phyloP scores from a whole-genome alignment of 1,140 invertebrate genomes.

The Bursaphelenchus mucronatus region DNA sequence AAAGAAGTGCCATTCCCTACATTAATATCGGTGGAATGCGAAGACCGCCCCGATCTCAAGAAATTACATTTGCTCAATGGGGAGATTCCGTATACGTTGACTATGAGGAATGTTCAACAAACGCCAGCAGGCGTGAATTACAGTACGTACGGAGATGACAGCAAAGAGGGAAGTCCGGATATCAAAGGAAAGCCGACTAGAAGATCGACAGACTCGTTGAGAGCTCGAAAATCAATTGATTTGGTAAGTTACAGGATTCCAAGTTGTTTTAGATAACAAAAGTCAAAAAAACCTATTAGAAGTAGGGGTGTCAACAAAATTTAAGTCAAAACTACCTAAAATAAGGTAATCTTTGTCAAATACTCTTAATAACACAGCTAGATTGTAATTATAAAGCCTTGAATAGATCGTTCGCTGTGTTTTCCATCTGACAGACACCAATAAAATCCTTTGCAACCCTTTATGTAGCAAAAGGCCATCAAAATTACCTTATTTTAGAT shows the following conservation, averaged over 20 bases:
- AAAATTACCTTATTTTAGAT: not conserved
- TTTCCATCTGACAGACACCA: not conserved
- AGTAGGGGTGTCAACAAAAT: not conserved
- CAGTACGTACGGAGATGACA: not conserved
- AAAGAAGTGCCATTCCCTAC: not conserved
- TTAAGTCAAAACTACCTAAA: not conserved
- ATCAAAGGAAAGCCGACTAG: constrained; percentile 1
- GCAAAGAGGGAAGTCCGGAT: not conserved
- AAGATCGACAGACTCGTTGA: not conserved
- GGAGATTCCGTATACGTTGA: constrained; percentile 43
- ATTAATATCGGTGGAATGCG: constrained; percentile 37
- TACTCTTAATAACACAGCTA: not conserved
- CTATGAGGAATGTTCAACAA: constrained; percentile 28
- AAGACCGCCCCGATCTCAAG: constrained; percentile 37
- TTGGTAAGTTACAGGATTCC: constrained; percentile 28
- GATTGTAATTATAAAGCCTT: not conserved
- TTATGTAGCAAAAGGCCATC: not conserved
- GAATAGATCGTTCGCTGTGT: not conserved
- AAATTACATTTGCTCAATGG: constrained; percentile 41
- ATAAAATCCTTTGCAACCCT: not conserved
- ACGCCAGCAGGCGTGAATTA: constrained; percentile 11
- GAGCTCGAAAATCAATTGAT: constrained; percentile 33
- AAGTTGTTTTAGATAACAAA: no score
- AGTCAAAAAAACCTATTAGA: no score
- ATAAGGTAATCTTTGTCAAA: constrained; percentile 14